phyloP scores from a whole-genome alignment of 1,140 invertebrate genomes.

The Portunus trituberculatus region DNA sequence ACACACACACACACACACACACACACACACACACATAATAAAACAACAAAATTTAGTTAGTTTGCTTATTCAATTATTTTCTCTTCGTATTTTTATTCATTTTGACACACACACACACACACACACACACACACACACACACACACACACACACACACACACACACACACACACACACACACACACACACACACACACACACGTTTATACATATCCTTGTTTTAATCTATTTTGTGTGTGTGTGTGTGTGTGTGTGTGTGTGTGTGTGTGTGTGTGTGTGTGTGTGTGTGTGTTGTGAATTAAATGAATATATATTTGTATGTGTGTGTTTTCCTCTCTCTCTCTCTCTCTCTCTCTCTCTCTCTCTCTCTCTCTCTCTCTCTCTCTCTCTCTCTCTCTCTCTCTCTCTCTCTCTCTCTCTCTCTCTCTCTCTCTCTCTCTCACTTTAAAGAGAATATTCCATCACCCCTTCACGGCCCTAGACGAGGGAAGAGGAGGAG shows the following conservation, averaged over 20 bases:
- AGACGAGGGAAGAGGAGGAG: neutral
- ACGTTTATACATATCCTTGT: conserved; percentile 46
- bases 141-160: conserved; percentile 52
- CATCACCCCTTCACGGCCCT: neutral
- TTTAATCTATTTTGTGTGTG: neutral
- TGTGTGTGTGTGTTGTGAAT: neutral
- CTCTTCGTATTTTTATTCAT: neutral
- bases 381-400: too few species aligned
- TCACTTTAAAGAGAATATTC: too few species aligned
- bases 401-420: too few species aligned
- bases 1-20: too few species aligned
- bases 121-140: conserved; percentile 35
- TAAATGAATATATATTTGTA: neutral
- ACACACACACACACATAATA: too few species aligned
- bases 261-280: conserved; percentile 35
- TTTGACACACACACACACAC: neutral
- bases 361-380: too few species aligned
- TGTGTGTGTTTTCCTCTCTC: neutral
- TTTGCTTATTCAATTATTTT: conserved; percentile 33
- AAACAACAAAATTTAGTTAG: neutral
- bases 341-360: too few species aligned
- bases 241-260: conserved; percentile 31
- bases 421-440: too few species aligned
- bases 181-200: conserved; percentile 60
- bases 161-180: conserved; percentile 60